Base-by-base conservation (phyloP, 2,888 invertebrate species). In the Kryphioiulus occultus region DNA sequence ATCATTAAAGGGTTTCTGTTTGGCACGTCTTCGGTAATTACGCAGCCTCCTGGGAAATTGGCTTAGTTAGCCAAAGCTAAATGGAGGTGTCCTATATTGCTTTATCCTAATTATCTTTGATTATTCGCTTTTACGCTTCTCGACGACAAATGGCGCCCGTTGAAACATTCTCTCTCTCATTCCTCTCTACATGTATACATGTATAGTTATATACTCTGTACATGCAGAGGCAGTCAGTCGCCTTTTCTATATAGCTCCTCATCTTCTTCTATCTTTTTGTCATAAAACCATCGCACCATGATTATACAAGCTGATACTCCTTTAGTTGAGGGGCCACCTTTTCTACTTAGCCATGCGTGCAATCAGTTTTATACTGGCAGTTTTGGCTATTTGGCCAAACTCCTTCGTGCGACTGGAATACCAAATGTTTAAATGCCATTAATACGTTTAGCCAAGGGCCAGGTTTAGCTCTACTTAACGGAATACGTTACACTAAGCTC, bases 21-120 rank as follows among this genome's bases (percentile, higher is more conserved):
- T 68, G 39, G 39, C 42, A 39, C 85, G 85, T 85, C 85, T 85
- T 85, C 42, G 32, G 85, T 85, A 85, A 85, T 85, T 85, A 85
- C 85, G 17, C 85, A 85, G 39, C n/a, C 85, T 42, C 85, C 0
- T 5, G 85, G 85, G 85, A 85, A 85, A 85, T 85, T 85, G 85
- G 85, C 85, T 85, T 85, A 85, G 85, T 85, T 85, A 85, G 68
- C 68, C 26, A 85, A 85, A 35, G 22, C 85, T 85, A 85, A 85
- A 85, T 85, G 85, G 85, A 85, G 85, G 85, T 85, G 85, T 85
- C 85, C 85, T 85, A 85, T 26, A 68, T 85, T 85, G 85, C 85
- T 42, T 85, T 42, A 85, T 85, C 85, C 39, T 85, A 85, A 85
- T 85, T 85, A 85, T 85, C 85, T 85, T 85, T 85, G 85, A 85